phyloP scores from a whole-genome alignment of 1,140 invertebrate genomes.

The Chironomus striatipennis region DNA sequence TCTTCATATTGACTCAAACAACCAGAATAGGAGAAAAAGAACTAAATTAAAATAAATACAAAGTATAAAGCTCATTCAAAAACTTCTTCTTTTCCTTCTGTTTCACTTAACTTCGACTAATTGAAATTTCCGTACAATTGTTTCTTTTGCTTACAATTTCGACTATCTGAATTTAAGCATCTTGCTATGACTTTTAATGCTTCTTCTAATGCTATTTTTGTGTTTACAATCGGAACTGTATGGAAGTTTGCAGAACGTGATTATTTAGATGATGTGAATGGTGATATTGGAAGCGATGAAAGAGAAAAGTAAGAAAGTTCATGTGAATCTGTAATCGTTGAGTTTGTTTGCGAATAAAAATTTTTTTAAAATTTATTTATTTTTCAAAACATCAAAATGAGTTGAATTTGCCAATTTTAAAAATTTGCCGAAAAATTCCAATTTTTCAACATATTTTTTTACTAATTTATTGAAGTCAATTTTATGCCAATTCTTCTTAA shows the following conservation, averaged over 20 bases:
- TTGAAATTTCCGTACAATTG: slow-evolving; percentile 8
- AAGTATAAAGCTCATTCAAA: neutral
- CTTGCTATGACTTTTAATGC: neutral
- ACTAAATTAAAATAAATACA: neutral
- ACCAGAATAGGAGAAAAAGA: neutral
- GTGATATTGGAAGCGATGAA: neutral
- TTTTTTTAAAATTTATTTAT: too few species aligned
- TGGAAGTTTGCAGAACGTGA: neutral
- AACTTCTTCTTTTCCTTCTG: too few species aligned
- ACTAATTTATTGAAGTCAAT: too few species aligned
- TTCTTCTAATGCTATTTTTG: slow-evolving; percentile 1
- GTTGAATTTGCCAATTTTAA: too few species aligned
- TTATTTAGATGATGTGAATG: neutral
- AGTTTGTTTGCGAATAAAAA: too few species aligned
- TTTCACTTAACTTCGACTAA: neutral
- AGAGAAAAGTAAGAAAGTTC: too few species aligned
- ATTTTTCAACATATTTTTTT: too few species aligned
- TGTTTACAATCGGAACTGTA: neutral
- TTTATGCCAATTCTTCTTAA: too few species aligned
- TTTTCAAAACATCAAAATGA: too few species aligned
- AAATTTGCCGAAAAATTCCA: too few species aligned
- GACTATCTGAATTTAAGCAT: neutral
- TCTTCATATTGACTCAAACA: neutral
- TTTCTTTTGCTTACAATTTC: neutral
- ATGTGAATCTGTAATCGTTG: too few species aligned